Evolutionary conservation across 2,888 invertebrate genomes (phyloP), one percentile per base, ranked within the genome.

Genomic region (Lymantria dispar): DNA sequence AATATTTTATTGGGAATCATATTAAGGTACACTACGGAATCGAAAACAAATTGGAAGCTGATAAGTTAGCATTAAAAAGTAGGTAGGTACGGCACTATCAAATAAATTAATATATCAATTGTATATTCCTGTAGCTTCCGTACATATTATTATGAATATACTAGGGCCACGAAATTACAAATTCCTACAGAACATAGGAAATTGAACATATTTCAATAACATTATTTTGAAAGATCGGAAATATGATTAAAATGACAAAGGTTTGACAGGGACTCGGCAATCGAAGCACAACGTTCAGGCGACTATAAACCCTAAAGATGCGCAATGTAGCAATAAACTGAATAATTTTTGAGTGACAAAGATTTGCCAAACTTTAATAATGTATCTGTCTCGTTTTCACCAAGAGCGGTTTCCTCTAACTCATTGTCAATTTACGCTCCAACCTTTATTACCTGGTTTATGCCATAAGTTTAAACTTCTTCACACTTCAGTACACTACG

Each of bases 141-240:
- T n/a, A 13, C 7, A 11, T 39, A 41, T 15, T 14, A 15, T 22
- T 22, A 41, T 41, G 14, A 57, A 66, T 56, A 70, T 62, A 57
- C 59, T 64, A 70, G 71, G 71, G 72, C 72, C 65, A 70, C 70
- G 72, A 79, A 85, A 83, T 85, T 81, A 84, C 78, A 56, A 80
- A 79, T 59, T 77, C 67, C 75, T 76, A 76, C 78, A 67, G 78
- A 80, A 76, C 75, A 70, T 76, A 82, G 88, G 89, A 90, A 88
- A 89, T 89, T 87, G 86, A 87, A 89, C 88, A 89, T 90, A 89
- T 89, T 88, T 90, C 88, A 90, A 90, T 89, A 87, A 87, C 79
- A 85, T 89, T 85, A 89, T 88, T 87, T 88, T 81, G 85, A 82
- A 86, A 88, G 88, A 89, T 90, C 87, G 87, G 88, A 88, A 88